Percentiles rank a stretch among this genome's conserved stretches.
These are phyloP conservation scores for Diarsia dahlii DNA, from an alignment of 2,888 invertebrate species.

Conservation along the genomic window DNA sequence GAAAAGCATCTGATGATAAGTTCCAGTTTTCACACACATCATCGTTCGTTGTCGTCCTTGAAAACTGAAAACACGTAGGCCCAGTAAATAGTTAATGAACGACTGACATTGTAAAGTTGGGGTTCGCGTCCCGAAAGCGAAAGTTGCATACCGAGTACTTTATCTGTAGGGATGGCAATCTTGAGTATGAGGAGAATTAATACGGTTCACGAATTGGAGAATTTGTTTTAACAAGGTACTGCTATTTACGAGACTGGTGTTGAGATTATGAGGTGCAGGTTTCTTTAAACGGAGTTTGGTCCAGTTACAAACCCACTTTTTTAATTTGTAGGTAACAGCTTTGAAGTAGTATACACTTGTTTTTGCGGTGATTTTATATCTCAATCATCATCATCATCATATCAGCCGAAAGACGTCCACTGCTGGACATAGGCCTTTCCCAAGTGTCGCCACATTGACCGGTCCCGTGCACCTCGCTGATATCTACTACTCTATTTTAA, in stretches of 20 bases:
- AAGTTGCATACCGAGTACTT: constrained; percentile 68
- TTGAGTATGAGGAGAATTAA: neutral
- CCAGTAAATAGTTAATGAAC: constrained; percentile 63
- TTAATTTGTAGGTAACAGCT: neutral
- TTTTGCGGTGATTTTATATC: neutral
- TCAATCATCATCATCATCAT: neutral
- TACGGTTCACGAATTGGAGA: neutral
- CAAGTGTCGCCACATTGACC: too few species aligned
- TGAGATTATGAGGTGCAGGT: neutral
- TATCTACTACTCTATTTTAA: too few species aligned
- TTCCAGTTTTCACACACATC: neutral
- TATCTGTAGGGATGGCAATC: constrained; percentile 49
- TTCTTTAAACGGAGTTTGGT: neutral
- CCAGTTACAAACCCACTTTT: neutral
- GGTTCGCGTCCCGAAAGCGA: constrained; percentile 74
- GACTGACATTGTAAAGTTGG: constrained; percentile 73
- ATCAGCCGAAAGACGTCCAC: too few species aligned
- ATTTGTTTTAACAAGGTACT: neutral
- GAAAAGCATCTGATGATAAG: neutral
- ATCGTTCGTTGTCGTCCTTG: constrained; percentile 51
- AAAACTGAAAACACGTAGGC: constrained; percentile 54
- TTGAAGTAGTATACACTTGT: neutral
- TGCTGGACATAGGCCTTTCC: too few species aligned
- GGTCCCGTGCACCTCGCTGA: too few species aligned
- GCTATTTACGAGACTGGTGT: neutral